Evolutionary conservation across 1,140 invertebrate genomes (phyloP).

Genomic region (Zaprionus ornatus): DNA sequence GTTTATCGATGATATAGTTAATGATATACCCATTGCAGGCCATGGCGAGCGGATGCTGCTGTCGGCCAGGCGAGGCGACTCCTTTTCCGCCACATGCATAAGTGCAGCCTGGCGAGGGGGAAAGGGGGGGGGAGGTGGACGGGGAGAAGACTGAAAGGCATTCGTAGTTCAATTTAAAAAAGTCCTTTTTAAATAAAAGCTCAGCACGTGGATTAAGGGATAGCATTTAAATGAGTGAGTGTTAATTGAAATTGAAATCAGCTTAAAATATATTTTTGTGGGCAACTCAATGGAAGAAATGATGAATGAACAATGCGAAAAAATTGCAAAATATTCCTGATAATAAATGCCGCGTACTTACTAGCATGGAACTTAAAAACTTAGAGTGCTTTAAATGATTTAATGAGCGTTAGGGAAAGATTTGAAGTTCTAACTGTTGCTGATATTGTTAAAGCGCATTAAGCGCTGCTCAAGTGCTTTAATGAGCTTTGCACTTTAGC

Average conservation of each 20-base stretch:
- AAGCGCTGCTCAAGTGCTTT: too few relatives aligned
- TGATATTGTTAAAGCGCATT: too few relatives aligned
- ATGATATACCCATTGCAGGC: slow-evolving; percentile 55
- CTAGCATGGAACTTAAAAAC: neutral
- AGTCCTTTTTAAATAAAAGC: neutral
- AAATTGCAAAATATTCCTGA: neutral
- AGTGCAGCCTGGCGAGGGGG: neutral
- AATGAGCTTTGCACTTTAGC: too few relatives aligned
- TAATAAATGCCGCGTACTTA: neutral
- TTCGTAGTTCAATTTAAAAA: neutral
- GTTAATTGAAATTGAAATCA: slow-evolving; percentile 1
- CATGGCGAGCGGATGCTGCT: neutral
- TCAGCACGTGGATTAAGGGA: neutral
- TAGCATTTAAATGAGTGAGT: neutral
- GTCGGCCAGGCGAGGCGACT: neutral
- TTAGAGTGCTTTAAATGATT: neutral
- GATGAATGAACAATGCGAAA: too few relatives aligned
- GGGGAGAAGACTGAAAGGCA: neutral
- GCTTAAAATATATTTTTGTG: neutral
- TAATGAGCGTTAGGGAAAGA: neutral
- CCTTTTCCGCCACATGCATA: neutral
- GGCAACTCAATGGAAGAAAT: neutral
- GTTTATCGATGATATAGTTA: slow-evolving; percentile 72
- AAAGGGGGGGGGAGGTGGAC: neutral
- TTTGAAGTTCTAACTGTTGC: too few relatives aligned